Percentiles rank a stretch among this genome's conserved stretches.
Evolutionary conservation across 1,140 invertebrate species (phyloP).

Genomic region (Drosophila busckii): DNA sequence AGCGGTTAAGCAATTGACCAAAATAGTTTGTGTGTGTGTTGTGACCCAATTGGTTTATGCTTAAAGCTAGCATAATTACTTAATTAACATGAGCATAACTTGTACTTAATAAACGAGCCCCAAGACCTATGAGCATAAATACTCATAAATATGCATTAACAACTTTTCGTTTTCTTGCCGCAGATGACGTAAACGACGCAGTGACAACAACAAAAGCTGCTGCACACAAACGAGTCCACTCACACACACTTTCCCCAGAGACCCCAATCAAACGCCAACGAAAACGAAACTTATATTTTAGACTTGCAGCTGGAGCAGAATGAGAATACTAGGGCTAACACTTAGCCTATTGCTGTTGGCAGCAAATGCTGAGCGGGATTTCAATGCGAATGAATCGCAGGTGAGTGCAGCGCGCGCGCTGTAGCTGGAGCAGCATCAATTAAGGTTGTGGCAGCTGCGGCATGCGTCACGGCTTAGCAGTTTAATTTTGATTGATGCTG

Average conservation of each 20-base stretch:
- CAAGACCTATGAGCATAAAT: conserved; percentile 26
- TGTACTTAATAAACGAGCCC: conserved; percentile 34
- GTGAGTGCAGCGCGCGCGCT: conserved; percentile 33
- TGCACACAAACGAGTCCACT: no score
- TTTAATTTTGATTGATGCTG: conserved; percentile 55
- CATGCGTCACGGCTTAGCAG: not conserved
- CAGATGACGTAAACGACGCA: conserved; percentile 63
- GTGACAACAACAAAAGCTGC: conserved; percentile 8
- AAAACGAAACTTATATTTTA: no score
- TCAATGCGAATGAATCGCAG: conserved; percentile 76
- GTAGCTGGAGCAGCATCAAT: not conserved
- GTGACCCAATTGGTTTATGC: conserved; percentile 47
- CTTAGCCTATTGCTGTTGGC: conserved; percentile 20
- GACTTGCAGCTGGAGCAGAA: no score
- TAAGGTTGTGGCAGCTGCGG: not conserved
- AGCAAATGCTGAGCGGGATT: conserved; percentile 59
- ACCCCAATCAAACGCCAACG: not conserved
- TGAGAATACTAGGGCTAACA: no score
- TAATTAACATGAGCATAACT: conserved; percentile 56
- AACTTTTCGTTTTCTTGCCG: conserved; percentile 24
- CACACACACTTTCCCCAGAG: no score
- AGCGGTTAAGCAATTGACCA: conserved; percentile 30
- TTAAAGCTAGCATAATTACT: conserved; percentile 22
- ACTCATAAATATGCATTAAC: conserved; percentile 40
- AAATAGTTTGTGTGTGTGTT: conserved; percentile 46